phyloP scores from a whole-genome alignment of 2,113 vertebrate species.

The Delphinus delphis region DNA sequence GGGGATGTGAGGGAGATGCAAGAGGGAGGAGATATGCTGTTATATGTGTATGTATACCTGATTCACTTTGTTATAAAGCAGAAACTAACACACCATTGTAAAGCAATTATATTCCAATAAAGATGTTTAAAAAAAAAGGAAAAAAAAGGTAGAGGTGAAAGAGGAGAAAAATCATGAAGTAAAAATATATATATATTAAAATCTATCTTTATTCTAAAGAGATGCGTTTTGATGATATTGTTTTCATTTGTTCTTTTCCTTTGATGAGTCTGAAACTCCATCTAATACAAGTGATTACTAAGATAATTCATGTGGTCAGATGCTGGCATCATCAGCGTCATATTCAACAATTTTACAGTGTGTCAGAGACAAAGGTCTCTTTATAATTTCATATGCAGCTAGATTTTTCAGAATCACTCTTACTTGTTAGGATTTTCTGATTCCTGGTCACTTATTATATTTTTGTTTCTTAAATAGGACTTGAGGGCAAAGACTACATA shows the following conservation, averaged over 20 bases:
- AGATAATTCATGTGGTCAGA: background rate
- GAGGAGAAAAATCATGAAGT: background rate
- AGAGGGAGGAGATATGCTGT: too few species aligned
- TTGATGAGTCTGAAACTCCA: background rate
- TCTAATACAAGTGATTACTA: background rate
- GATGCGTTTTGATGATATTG: background rate
- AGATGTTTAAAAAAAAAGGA: background rate
- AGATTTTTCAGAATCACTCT: background rate
- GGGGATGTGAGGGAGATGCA: too few species aligned
- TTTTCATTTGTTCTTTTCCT: background rate
- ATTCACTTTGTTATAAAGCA: too few species aligned
- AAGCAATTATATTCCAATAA: too few species aligned
- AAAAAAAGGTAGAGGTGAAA: background rate
- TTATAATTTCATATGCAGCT: background rate
- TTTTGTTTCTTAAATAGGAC: conserved; percentile 12
- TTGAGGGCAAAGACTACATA: background rate
- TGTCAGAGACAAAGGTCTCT: conserved; percentile 40
- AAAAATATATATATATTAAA: background rate
- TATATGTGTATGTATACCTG: too few species aligned
- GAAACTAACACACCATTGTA: too few species aligned
- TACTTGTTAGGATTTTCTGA: background rate
- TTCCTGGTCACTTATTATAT: background rate
- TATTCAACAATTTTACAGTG: conserved; percentile 24
- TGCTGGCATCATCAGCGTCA: background rate
- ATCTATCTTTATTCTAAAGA: background rate